Evolutionary conservation across 2,888 invertebrate species (phyloP), one percentile per base, ranked within the genome.

Genomic region (Drosophila gaucha): DNA sequence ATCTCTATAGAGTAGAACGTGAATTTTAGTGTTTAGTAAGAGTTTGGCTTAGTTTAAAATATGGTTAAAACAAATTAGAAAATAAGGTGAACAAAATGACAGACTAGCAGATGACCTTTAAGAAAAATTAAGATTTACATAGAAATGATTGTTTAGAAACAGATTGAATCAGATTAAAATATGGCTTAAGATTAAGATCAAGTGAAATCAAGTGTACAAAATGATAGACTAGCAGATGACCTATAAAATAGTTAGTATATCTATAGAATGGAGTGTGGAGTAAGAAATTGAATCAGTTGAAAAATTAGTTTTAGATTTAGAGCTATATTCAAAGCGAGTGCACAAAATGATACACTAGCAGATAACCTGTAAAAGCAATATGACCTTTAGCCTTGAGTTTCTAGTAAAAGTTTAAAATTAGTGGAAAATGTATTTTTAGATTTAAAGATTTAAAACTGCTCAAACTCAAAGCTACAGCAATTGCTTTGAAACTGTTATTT

Each of bases 71-170:
- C n/a, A n/a, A n/a, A n/a, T n/a, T n/a, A n/a, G n/a, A n/a, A n/a
- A n/a, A n/a, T n/a, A n/a, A n/a, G n/a, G 1, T 2, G 1, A 12
- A 36, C 16, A 1, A 1, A 10, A 20, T 38, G 41, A 24, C 16
- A 3, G 49, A 50, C 72, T 46, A 14, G 1, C 2, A 18, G n/a
- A 41, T 71, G 6, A 52, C 38, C 56, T 70, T 26, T 30, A n/a
- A n/a, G 10, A 12, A 31, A 31, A n/a, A n/a, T n/a, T n/a, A 3
- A 12, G 3, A 12, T 12, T 12, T 10, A 1, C 10, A 2, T 31
- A 10, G 1, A 31, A 3, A 10, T 31, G 12, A n/a, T n/a, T n/a
- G n/a, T n/a, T n/a, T 10, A 31, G 31, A 8, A 6, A 10, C 6
- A 6, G 10, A 6, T 30, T 30, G 30, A 30, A 30, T 30, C 9